These are phyloP conservation scores for Sepiola atlantica DNA, from an alignment of 2,888 invertebrate genomes.

Conservation along the genomic window DNA sequence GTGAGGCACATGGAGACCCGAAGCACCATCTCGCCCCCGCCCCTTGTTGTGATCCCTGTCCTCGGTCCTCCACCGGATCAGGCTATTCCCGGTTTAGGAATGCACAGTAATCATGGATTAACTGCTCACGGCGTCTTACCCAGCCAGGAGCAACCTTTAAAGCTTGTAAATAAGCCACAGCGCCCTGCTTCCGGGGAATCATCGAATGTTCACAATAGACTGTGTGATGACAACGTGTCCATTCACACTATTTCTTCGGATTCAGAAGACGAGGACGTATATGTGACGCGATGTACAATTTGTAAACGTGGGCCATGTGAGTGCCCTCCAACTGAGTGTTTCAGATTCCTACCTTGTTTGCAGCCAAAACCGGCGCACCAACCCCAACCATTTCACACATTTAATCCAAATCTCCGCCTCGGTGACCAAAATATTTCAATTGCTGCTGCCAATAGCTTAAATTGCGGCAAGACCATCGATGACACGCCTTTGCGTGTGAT, in stretches of 20 bases:
- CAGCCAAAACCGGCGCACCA: neutral
- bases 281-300: slow-evolving; percentile 20
- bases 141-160: slow-evolving; percentile 37
- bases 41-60: slow-evolving; percentile 41
- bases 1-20: slow-evolving; percentile 35
- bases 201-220: neutral
- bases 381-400: neutral
- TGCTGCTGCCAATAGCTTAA: neutral
- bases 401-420: neutral
- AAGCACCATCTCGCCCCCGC: neutral
- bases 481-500: slow-evolving; percentile 14
- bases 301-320: slow-evolving; percentile 38
- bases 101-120: slow-evolving; percentile 36
- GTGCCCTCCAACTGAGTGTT: slow-evolving; percentile 36
- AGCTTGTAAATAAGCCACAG: slow-evolving; percentile 24
- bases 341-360: neutral
- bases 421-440: slow-evolving; percentile 32
- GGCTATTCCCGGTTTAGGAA: neutral
- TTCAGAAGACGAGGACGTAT: slow-evolving; percentile 32
- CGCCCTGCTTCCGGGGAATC: neutral
- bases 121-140: slow-evolving; percentile 23
- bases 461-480: neutral
- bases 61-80: neutral
- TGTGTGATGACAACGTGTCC: slow-evolving; percentile 39
- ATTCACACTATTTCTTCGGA: slow-evolving; percentile 46